Evolutionary conservation across 2,797 vertebrate genomes (phyloP), one percentile per base, ranked within the genome.

Genomic region (Knipowitschia caucasica): DNA sequence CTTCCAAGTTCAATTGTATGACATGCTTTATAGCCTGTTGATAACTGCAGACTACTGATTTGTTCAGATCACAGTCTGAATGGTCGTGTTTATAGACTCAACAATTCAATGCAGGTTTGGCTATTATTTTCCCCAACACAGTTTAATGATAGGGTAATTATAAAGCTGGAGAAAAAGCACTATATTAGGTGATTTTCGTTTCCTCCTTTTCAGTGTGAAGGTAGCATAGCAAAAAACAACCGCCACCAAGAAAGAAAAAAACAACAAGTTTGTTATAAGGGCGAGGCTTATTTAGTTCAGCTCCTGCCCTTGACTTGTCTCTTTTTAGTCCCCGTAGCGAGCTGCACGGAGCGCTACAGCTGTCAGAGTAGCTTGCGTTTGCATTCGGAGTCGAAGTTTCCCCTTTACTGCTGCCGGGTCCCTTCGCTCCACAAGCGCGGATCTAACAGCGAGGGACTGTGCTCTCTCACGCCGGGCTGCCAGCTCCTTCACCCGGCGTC

Each of bases 251-350:
- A 43, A 26, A 56, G 40, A 8, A 38, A 29, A 20, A 55, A 43
- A 17, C 20, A 59, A 46, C 64, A 68, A 77, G 49, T 68, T 78
- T 34, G 71, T 59, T 58, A 63, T 56, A 50, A 71, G 82, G 82
- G 80, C 80, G 78, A 84, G 84, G 84, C 82, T 78, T 72, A 42
- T 73, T 62, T 46, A 56, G 58, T 17, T 72, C 62, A 42, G 53
- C 59, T 72, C 62, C 57, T 77, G 72, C n/a, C 61, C 56, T 30
- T 25, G 62, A 50, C 15, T 54, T 57, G 14, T 63, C 75, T 69
- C 67, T 72, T 57, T n/a, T 62, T 76, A 62, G 78, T 78, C 78
- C 76, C 67, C 64, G 50, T 24, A 65, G 76, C 77, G 75, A 77
- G 67, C 76, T 38, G 43, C 58, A 30, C 45, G 20, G 53, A 62